These are phyloP conservation scores for Aplocera efformata DNA, from an alignment of 2,888 invertebrate genomes.

Conservation along the genomic window DNA sequence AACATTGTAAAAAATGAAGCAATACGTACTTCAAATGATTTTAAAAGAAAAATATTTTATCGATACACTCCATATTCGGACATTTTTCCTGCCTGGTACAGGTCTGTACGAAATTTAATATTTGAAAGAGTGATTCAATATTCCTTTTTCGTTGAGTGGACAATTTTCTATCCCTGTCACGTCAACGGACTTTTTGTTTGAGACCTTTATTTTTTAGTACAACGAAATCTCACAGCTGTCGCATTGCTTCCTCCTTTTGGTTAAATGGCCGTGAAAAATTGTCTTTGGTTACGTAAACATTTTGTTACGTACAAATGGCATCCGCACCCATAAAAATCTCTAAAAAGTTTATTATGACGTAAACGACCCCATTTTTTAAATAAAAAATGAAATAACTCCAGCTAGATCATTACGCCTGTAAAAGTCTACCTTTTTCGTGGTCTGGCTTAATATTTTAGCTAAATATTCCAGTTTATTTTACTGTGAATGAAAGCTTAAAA, in stretches of 20 bases:
- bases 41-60: too few species aligned
- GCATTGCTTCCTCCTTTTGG: constrained; percentile 17
- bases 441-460: too few species aligned
- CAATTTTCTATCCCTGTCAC: constrained; percentile 25
- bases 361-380: constrained; percentile 15
- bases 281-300: constrained; percentile 18
- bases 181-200: constrained; percentile 26
- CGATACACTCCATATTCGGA: too few species aligned
- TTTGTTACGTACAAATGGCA: constrained; percentile 20
- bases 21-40: too few species aligned
- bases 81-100: too few species aligned
- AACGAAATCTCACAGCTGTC: constrained; percentile 20
- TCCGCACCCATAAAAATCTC: constrained; percentile 16
- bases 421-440: too few species aligned
- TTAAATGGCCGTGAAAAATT: constrained; percentile 19
- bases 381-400: neutral
- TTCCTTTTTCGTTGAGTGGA: constrained; percentile 22
- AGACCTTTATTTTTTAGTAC: constrained; percentile 22
- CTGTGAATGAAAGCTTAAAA: too few species aligned
- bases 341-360: constrained; percentile 12
- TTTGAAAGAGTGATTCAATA: constrained; percentile 21
- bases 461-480: too few species aligned
- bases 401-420: too few species aligned
- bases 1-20: too few species aligned
- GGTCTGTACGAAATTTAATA: too few species aligned